Percentiles rank a stretch among this genome's conserved stretches.
phyloP scores from a whole-genome alignment of 2,888 invertebrate genomes.

The Eueremaeus valkanovi region DNA sequence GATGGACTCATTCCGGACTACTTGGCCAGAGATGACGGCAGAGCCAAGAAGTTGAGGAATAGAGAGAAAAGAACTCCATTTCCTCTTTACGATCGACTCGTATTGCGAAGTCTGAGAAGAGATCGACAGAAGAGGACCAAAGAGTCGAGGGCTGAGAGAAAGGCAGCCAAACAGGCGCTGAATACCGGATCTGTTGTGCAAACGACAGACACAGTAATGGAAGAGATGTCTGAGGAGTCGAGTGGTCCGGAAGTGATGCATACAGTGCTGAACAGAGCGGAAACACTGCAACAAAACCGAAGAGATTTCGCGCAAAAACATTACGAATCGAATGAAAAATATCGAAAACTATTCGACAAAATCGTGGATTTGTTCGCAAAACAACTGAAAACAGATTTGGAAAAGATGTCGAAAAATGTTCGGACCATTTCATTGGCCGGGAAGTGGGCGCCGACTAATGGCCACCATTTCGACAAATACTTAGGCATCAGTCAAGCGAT shows the following conservation, averaged over 20 bases:
- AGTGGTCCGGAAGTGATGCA: neutral
- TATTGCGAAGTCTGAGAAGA: neutral
- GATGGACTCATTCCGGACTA: conserved; percentile 17
- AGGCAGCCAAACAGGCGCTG: neutral
- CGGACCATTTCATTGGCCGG: conserved; percentile 27
- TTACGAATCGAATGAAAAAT: conserved; percentile 15
- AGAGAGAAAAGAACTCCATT: neutral
- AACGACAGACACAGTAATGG: neutral
- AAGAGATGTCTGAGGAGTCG: neutral
- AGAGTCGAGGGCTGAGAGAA: neutral
- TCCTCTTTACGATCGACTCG: neutral
- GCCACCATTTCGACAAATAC: conserved; percentile 37
- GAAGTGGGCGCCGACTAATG: conserved; percentile 34
- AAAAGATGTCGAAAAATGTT: neutral
- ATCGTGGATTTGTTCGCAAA: conserved; percentile 29
- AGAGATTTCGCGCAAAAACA: neutral
- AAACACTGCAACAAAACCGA: neutral
- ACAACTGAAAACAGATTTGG: conserved; percentile 29
- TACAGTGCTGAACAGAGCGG: neutral
- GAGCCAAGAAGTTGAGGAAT: neutral
- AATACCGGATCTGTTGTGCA: neutral
- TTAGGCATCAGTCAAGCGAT: conserved; percentile 7
- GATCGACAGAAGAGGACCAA: neutral
- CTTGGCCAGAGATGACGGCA: neutral
- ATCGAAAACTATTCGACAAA: conserved; percentile 20